Evolutionary conservation across 23 tunicate genomes (phyloP).

Genomic region (Styela clava): DNA sequence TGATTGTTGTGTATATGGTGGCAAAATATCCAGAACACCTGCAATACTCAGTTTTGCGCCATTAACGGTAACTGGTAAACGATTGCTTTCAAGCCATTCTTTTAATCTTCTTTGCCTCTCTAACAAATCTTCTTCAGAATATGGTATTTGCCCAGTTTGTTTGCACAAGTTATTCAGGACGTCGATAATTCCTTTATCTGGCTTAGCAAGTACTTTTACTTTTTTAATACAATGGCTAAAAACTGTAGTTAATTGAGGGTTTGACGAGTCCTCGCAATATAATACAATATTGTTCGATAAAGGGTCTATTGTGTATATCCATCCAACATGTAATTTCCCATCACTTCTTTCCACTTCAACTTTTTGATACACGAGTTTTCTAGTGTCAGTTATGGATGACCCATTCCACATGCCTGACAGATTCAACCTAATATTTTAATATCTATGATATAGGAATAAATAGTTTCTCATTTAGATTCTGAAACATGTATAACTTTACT

Average conservation of each 20-base stretch:
- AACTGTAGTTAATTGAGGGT: conserved; percentile 2
- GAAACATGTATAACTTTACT: no score
- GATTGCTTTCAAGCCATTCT: conserved; percentile 32
- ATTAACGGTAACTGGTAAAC: conserved; percentile 34
- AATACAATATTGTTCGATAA: conserved; percentile 21
- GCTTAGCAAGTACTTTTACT: neutral
- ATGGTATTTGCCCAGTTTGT: neutral
- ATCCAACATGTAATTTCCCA: conserved; percentile 21
- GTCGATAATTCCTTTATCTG: neutral
- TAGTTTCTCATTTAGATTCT: no score
- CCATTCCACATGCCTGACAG: conserved; percentile 24
- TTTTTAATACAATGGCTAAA: conserved; percentile 4
- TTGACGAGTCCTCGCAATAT: neutral
- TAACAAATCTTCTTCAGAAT: conserved; percentile 17
- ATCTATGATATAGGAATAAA: no score
- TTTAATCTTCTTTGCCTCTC: conserved; percentile 13
- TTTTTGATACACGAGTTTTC: conserved; percentile 20
- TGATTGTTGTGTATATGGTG: conserved; percentile 40
- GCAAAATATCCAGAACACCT: conserved; percentile 41
- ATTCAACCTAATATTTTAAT: no score
- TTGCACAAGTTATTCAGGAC: neutral
- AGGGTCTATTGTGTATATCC: conserved; percentile 57
- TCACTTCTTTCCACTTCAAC: conserved; percentile 21
- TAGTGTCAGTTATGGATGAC: neutral
- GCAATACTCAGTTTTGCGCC: conserved; percentile 30